Base-by-base conservation (phyloP, 2,113 vertebrate genomes). In the Puffinus mauretanicus region DNA sequence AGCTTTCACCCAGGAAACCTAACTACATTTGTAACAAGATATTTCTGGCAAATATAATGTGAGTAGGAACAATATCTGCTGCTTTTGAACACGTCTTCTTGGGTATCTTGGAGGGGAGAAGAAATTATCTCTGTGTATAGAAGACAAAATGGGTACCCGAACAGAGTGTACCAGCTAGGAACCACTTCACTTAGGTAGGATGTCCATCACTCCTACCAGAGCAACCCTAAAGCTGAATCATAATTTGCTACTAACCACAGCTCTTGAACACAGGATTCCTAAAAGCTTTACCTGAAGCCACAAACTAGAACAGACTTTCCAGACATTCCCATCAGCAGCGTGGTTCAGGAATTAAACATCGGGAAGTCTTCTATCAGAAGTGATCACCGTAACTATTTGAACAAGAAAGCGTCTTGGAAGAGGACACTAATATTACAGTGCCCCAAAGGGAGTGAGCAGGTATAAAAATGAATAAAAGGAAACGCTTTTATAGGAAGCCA, bases 11-110 rank as follows among this genome's bases (percentile, higher is more conserved):
- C 58, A 51, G 76, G 64, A 32, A 61, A 44, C 19, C 27, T 12
- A 8, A 16, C 13, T 6, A 0, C 13, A 44, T 11, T 30, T 52
- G 38, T 51, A 19, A 8, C 0, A 2, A 19, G 66, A 1, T 11
- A 3, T 12, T 84, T 61, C 27, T 91, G 84, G 25, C 10, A 70
- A 65, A 58, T 21, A 5, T 2, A 49, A 65, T 0, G 0, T 1
- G 52, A 75, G n/a, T 12, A 89, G 55, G 42, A 81, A 14, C 6
- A 34, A 0, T 1, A 38, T 7, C 46, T 34, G 7, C 79, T 46
- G 70, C 54, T 65, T n/a, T 25, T 14, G 80, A 71, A 51, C 32
- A 5, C 0, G 1, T 25, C 25, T 21, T 8, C 26, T 27, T 12
- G 42, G 65, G 17, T 29, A 11, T 24, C n/a, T 7, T 16, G 47